Evolutionary conservation across 1,140 invertebrate species (phyloP).

Genomic region (Mya arenaria): DNA sequence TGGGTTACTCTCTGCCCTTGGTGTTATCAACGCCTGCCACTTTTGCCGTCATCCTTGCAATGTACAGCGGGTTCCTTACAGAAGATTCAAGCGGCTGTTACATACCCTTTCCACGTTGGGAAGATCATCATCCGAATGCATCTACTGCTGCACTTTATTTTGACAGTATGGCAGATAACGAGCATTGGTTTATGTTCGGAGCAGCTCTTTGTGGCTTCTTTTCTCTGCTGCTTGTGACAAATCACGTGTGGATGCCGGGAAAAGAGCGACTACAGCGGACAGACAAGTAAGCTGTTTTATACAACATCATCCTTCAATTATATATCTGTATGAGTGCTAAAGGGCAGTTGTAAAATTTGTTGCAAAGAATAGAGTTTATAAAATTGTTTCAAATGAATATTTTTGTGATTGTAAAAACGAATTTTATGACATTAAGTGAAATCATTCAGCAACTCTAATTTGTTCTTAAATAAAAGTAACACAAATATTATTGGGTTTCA

Average conservation of each 20-base stretch:
- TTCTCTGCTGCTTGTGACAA: constrained; percentile 58
- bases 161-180: background rate
- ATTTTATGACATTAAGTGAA: too few species aligned
- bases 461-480: too few species aligned
- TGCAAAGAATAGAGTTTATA: too few species aligned
- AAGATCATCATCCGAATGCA: too few species aligned
- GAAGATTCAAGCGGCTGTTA: constrained; percentile 3
- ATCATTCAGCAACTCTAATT: too few species aligned
- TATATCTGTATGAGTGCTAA: too few species aligned
- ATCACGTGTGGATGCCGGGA: constrained; percentile 65
- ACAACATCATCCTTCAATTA: too few species aligned
- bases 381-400: too few species aligned
- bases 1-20: constrained; percentile 69
- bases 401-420: too few species aligned
- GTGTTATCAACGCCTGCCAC: constrained; percentile 65
- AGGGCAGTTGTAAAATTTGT: too few species aligned
- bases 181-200: constrained; percentile 50
- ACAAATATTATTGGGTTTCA: too few species aligned
- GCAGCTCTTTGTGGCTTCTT: constrained; percentile 49
- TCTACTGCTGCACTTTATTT: background rate
- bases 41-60: constrained; percentile 59
- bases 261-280: constrained; percentile 59
- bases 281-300: constrained; percentile 63
- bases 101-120: constrained; percentile 77
- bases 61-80: constrained; percentile 46